phyloP scores from a whole-genome alignment of 2,888 invertebrate genomes.

The Pomacea canaliculata region DNA sequence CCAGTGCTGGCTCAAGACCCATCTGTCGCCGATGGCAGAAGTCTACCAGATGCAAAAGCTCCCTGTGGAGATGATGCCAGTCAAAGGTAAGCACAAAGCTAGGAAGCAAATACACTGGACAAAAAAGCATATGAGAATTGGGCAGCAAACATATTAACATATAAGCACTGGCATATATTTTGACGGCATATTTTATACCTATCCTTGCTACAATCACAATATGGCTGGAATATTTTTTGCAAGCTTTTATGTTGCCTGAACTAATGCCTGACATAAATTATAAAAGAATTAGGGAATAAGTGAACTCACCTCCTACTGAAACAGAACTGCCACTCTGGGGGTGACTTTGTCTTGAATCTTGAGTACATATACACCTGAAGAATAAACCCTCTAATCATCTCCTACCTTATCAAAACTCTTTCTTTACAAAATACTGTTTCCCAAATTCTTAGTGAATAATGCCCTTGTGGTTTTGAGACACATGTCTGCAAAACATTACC shows the following conservation, averaged over 20 bases:
- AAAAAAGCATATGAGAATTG: not conserved
- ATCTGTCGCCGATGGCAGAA: constrained; percentile 74
- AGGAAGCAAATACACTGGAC: not conserved
- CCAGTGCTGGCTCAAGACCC: constrained; percentile 74
- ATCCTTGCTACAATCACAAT: too few relatives aligned
- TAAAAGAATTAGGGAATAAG: too few relatives aligned
- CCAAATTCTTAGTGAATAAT: not conserved
- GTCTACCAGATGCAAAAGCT: constrained; percentile 74
- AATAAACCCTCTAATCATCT: too few relatives aligned
- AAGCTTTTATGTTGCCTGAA: too few relatives aligned
- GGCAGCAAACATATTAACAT: constrained; percentile 63
- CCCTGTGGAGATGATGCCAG: constrained; percentile 62
- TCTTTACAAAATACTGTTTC: constrained; percentile 19
- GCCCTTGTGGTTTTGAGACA: too few relatives aligned
- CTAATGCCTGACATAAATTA: too few relatives aligned
- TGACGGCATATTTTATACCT: too few relatives aligned
- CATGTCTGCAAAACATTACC: too few relatives aligned
- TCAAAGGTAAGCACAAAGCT: constrained; percentile 3
- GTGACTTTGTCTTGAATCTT: constrained; percentile 47
- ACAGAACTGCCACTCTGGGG: constrained; percentile 60
- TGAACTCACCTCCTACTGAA: constrained; percentile 56
- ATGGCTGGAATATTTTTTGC: not conserved
- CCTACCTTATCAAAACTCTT: too few relatives aligned
- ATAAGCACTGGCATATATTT: not conserved
- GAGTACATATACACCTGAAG: constrained; percentile 56